phyloP scores from a whole-genome alignment of 2,113 vertebrate species.

The Pseudolaguvia tuberculata region DNA sequence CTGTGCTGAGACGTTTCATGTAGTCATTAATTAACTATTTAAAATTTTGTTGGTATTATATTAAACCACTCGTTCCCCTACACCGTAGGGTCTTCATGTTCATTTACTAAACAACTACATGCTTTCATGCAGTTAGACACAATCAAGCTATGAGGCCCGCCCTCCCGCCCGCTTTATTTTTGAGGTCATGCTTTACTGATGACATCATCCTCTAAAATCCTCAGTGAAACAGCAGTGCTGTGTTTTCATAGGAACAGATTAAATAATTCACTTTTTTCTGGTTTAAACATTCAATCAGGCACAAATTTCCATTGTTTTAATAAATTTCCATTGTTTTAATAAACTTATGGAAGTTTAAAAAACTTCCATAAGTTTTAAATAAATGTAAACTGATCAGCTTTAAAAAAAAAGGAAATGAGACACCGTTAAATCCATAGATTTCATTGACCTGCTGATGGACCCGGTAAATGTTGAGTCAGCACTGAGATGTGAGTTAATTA shows the following conservation, averaged over 20 bases:
- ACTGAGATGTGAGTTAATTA: neutral
- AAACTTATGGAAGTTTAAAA: too few relatives aligned
- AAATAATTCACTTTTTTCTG: too few relatives aligned
- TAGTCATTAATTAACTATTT: too few relatives aligned
- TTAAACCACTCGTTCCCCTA: neutral
- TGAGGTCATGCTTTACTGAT: constrained; percentile 9
- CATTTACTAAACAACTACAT: neutral
- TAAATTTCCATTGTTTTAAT: neutral
- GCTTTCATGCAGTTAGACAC: neutral
- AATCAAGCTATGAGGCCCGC: neutral
- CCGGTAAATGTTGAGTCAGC: neutral
- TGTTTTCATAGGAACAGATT: neutral
- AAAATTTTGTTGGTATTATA: too few relatives aligned
- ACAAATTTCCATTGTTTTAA: neutral
- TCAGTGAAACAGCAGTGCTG: neutral
- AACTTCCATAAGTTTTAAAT: neutral
- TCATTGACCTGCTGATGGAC: neutral
- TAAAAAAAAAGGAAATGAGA: neutral
- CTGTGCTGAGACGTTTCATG: too few relatives aligned
- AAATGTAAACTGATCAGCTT: neutral
- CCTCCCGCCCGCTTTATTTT: neutral
- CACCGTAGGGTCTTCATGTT: neutral
- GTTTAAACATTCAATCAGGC: too few relatives aligned
- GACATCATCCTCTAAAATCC: neutral
- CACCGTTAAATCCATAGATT: neutral